These are phyloP conservation scores for Brenthis daphne DNA, from an alignment of 2,888 invertebrate species.

Conservation along the genomic window DNA sequence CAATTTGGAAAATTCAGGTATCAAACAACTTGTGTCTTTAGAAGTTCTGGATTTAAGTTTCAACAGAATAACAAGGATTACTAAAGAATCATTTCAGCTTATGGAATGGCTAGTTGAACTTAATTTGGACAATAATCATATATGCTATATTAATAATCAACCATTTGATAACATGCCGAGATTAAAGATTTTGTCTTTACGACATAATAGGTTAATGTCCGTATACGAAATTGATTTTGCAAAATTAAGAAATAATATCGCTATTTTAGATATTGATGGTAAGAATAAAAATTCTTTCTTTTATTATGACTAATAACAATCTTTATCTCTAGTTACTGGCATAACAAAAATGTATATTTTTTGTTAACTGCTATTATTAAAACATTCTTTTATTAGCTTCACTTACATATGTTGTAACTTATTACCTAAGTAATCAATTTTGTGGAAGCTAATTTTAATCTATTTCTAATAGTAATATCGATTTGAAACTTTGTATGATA, in stretches of 20 bases:
- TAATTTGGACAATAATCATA: conserved; percentile 91
- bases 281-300: conserved; percentile 47
- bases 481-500: too few species aligned
- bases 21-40: conserved; percentile 87
- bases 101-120: conserved; percentile 94
- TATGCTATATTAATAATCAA: conserved; percentile 90
- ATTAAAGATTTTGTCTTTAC: conserved; percentile 89
- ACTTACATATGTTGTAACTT: too few species aligned
- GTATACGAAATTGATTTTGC: conserved; percentile 89
- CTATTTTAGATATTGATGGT: conserved; percentile 93
- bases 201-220: conserved; percentile 88
- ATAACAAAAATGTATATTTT: too few species aligned
- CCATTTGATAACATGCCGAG: conserved; percentile 93
- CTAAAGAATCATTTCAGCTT: conserved; percentile 85
- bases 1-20: conserved; percentile 88
- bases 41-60: conserved; percentile 93
- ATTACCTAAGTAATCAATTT: too few species aligned
- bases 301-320: too few species aligned
- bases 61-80: conserved; percentile 87
- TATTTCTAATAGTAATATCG: too few species aligned
- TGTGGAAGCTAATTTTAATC: too few species aligned
- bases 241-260: conserved; percentile 90
- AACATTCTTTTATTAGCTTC: too few species aligned
- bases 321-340: too few species aligned
- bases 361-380: too few species aligned